Base-by-base conservation (phyloP, 2,797 vertebrate genomes). In the Schizopygopsis malacanthus region DNA sequence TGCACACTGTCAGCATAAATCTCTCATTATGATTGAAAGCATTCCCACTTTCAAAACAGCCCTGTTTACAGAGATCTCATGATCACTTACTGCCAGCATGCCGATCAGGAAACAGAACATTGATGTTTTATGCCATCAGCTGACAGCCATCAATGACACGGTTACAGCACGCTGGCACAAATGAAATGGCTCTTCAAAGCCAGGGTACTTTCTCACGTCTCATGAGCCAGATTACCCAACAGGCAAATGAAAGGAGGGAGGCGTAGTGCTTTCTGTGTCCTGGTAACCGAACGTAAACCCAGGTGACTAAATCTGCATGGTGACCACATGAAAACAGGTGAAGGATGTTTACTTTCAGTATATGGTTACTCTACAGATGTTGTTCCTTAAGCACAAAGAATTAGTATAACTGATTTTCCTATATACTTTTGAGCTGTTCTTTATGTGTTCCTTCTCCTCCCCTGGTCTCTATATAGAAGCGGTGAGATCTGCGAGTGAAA, bases 401-500 rank as follows among this genome's bases (percentile, higher is more conserved):
- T 61, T 22, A 18, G 33, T 22, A 22, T 11, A 28, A 50, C 3
- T 33, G 45, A n/a, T 50, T 61, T 67, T 70, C 50, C 39, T 6
- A 39, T 20, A 15, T n/a, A 50, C 72, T 25, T 28, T 39, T 67
- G 33, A 13, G 13, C 25, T 54, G 41, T 65, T 63, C 15, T 72
- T 59, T 28, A 81, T 79, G 76, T 54, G 37, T 76, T 69, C 37
- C 4, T 56, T 71, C 82, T 90, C 88, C 87, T 45, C 39, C 18
- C 85, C 84, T 88, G 89, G 87, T 89, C 82, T 77, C 88, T 63
- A 84, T 90, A 89, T 84, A 89, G 72, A 67, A 88, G 79, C 54
- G 20, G 78, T 85, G 89, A 41, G 83, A 90, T 61, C 91, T 89
- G 90, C 82, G 87, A 90, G 85, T 85, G 90, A 92, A 91, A 93